A percentile compares a stretch with the other conserved stretches of the same genome.
Conservation (phyloP, 2,113 vertebrate genomes). For the Oncorhynchus masou region DNA sequence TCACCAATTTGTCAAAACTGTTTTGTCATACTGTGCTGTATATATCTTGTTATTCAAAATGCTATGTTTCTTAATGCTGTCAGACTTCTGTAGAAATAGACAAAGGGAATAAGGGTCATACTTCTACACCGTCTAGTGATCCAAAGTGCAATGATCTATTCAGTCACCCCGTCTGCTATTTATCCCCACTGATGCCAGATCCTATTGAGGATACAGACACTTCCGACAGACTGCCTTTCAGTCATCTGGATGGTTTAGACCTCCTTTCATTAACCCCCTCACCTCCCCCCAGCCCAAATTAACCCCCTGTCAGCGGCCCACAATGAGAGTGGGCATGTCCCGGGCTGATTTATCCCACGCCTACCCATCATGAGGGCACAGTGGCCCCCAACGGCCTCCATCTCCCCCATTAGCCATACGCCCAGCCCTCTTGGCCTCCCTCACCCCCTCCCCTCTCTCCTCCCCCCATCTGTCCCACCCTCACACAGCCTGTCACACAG, state of each 20-base stretch:
- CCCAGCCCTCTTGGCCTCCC: slow-evolving; percentile 45
- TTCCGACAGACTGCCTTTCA: slow-evolving; percentile 67
- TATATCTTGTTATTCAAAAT: background rate
- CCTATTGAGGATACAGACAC: slow-evolving; percentile 54
- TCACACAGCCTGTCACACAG: slow-evolving; percentile 50
- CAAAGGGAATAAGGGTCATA: slow-evolving; percentile 39
- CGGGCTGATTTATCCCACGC: slow-evolving; percentile 73
- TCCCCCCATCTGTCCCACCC: slow-evolving; percentile 44
- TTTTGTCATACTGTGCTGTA: background rate
- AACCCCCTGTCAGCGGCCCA: slow-evolving; percentile 69
- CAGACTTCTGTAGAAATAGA: slow-evolving; percentile 32
- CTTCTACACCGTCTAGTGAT: slow-evolving; percentile 53
- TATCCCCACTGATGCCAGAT: slow-evolving; percentile 62
- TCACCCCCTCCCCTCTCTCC: slow-evolving; percentile 11
- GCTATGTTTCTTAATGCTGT: slow-evolving; percentile 16
- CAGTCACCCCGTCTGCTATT: slow-evolving; percentile 59
- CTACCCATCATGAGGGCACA: slow-evolving; percentile 70
- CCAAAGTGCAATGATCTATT: slow-evolving; percentile 62
- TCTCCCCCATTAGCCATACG: slow-evolving; percentile 38
- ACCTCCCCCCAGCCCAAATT: slow-evolving; percentile 57
- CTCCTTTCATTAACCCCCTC: slow-evolving; percentile 34
- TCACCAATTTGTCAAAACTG: slow-evolving; percentile 25
- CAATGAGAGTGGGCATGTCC: slow-evolving; percentile 71
- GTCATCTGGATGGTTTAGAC: slow-evolving; percentile 60
- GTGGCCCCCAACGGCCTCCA: slow-evolving; percentile 43